phyloP scores from a whole-genome alignment of 2,113 vertebrate species.

The Psephotus haematonotus region DNA sequence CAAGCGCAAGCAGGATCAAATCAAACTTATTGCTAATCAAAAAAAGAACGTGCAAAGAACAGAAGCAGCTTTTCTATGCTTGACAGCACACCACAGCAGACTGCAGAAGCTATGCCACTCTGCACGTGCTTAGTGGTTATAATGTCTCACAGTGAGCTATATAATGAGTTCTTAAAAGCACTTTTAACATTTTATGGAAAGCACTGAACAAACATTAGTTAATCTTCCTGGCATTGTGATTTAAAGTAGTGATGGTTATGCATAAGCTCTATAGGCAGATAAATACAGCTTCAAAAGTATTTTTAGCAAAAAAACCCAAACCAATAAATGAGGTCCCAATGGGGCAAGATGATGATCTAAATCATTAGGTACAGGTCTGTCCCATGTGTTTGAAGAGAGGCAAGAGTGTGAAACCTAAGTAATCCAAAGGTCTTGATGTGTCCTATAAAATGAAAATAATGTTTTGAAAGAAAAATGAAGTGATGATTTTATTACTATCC shows the following conservation, averaged over 20 bases:
- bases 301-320: not conserved
- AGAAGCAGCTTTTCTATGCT: not conserved
- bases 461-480: not conserved
- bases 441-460: not conserved
- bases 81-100: not conserved
- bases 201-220: not conserved
- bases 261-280: not conserved
- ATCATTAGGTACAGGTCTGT: not conserved
- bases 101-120: not conserved
- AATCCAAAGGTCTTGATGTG: not conserved
- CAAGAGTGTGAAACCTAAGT: not conserved
- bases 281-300: not conserved
- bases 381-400: not conserved
- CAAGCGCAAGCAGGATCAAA: not conserved
- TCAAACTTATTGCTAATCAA: not conserved
- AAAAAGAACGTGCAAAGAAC: not conserved
- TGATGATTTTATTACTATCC: not conserved
- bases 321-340: not conserved
- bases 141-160: not conserved
- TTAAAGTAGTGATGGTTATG: not conserved
- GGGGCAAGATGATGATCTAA: not conserved
- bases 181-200: not conserved
- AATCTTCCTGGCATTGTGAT: not conserved
- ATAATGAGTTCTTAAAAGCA: not conserved
- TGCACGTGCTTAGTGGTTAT: not conserved